These are phyloP conservation scores for Nasonia oneida DNA, from an alignment of 2,888 invertebrate genomes.

Conservation along the genomic window DNA sequence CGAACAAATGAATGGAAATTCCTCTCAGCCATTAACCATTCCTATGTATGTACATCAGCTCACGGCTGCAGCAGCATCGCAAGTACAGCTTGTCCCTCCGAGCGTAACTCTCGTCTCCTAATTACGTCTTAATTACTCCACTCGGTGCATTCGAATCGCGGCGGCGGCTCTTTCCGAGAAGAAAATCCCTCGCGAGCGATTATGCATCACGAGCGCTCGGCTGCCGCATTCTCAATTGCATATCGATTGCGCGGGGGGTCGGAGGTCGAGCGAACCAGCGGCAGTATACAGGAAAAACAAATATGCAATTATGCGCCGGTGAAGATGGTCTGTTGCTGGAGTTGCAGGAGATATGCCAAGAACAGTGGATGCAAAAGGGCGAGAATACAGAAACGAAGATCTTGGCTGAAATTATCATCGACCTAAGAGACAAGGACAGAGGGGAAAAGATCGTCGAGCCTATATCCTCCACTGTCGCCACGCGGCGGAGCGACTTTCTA, in stretches of 20 bases:
- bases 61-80: neutral
- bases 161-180: neutral
- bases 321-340: neutral
- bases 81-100: neutral
- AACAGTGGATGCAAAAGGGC: neutral
- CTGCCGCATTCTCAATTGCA: conserved; percentile 9
- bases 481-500: neutral
- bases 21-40: neutral
- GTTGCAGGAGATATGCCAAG: neutral
- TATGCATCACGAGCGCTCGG: neutral
- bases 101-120: conserved; percentile 2
- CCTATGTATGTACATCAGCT: neutral
- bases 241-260: conserved; percentile 8
- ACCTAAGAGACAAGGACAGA: neutral
- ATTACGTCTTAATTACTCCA: conserved; percentile 26
- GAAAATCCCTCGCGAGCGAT: neutral
- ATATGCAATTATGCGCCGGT: conserved; percentile 30
- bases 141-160: conserved; percentile 5
- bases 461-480: too few species aligned
- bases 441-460: neutral
- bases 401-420: neutral
- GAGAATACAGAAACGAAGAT: neutral
- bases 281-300: conserved; percentile 34
- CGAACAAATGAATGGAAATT: conserved; percentile 19
- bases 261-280: neutral